phyloP scores from a whole-genome alignment of 2,113 vertebrate species.

The Thinocorus orbignyianus region DNA sequence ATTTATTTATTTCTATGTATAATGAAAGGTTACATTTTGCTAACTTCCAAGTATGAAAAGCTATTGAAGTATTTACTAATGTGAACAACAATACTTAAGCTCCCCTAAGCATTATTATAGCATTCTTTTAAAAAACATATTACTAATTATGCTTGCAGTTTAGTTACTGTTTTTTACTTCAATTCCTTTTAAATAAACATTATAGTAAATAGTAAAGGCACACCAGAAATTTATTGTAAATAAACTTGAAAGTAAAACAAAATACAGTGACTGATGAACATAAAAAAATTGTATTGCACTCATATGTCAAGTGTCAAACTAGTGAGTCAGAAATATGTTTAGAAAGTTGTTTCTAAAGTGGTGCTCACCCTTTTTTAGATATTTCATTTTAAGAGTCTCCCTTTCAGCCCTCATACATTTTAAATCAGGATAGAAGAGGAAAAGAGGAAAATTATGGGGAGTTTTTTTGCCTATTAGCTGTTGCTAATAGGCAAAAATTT shows the following conservation, averaged over 20 bases:
- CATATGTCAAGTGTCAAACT: neutral
- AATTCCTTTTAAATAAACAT: neutral
- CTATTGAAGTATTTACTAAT: neutral
- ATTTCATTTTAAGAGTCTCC: neutral
- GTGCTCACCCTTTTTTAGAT: neutral
- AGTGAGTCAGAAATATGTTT: neutral
- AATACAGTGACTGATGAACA: neutral
- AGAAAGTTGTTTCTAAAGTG: neutral
- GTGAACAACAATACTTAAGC: neutral
- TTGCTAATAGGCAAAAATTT: too few relatives aligned
- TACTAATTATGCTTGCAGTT: neutral
- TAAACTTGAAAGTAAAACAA: neutral
- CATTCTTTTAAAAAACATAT: neutral
- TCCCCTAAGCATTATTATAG: neutral
- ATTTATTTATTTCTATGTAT: neutral
- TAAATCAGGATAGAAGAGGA: neutral
- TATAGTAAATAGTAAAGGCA: neutral
- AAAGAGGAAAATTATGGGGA: neutral
- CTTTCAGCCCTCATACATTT: neutral
- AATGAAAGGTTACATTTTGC: neutral
- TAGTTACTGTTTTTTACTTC: neutral
- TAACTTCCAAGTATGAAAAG: neutral
- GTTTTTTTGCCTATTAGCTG: neutral
- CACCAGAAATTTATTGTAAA: neutral
- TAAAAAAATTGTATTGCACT: neutral